Conservation (phyloP, 1,140 invertebrate genomes). For the Drosophila tristis region DNA sequence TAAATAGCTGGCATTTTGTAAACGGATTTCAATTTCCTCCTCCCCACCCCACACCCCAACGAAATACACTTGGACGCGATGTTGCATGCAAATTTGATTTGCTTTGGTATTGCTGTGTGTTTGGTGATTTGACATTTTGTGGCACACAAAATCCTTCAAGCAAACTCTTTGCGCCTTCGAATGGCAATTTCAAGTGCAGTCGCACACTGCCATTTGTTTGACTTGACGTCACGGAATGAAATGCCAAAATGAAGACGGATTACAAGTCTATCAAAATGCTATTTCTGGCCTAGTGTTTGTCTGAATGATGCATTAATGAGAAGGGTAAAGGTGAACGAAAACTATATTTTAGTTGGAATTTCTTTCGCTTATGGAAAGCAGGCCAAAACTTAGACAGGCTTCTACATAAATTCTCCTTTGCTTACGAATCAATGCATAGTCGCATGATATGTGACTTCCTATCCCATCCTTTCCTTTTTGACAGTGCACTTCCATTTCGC, state of each 20-base stretch:
- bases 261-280: neutral
- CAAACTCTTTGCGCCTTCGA: conserved; percentile 9
- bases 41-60: conserved; percentile 17
- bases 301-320: too few species aligned
- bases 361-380: too few species aligned
- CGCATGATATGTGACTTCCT: too few species aligned
- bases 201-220: conserved; percentile 22
- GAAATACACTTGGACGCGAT: conserved; percentile 36
- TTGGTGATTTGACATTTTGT: conserved; percentile 61
- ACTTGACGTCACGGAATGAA: conserved; percentile 35
- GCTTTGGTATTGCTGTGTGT: conserved; percentile 25
- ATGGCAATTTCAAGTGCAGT: conserved; percentile 48
- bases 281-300: conserved; percentile 5
- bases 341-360: too few species aligned
- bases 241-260: conserved; percentile 21
- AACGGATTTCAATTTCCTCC: conserved; percentile 55
- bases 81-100: conserved; percentile 68
- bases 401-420: too few species aligned
- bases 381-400: too few species aligned
- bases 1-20: conserved; percentile 64
- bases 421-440: too few species aligned
- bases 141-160: conserved; percentile 46
- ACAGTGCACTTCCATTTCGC: too few species aligned
- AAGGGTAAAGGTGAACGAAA: too few species aligned
- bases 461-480: too few species aligned